These are phyloP conservation scores for Heliothis peltigera DNA, from an alignment of 2,888 invertebrate species.

Conservation along the genomic window DNA sequence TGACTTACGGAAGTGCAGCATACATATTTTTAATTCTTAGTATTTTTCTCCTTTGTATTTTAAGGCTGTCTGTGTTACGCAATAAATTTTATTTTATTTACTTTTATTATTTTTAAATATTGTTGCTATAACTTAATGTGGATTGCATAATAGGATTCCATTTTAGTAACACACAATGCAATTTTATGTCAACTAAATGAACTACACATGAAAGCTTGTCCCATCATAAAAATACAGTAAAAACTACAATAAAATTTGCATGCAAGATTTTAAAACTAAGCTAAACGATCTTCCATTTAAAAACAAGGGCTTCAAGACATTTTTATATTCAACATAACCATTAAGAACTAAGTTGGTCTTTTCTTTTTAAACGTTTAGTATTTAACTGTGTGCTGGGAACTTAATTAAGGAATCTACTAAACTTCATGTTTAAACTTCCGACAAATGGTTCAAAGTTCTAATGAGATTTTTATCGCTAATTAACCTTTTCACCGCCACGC, in stretches of 20 bases:
- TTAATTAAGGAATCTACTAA: slow-evolving; percentile 44
- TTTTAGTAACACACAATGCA: not conserved
- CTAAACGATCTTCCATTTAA: not conserved
- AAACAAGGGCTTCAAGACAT: not conserved
- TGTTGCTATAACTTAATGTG: not conserved
- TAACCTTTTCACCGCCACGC: no score
- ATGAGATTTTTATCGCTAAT: slow-evolving; percentile 51
- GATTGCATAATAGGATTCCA: not conserved
- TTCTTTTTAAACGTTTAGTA: slow-evolving; percentile 33
- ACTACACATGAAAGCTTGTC: not conserved
- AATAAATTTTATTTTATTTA: no score
- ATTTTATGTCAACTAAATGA: not conserved
- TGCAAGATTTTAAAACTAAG: not conserved
- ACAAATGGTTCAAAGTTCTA: slow-evolving; percentile 34
- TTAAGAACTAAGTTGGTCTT: slow-evolving; percentile 21
- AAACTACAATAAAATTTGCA: not conserved
- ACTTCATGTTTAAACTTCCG: slow-evolving; percentile 36
- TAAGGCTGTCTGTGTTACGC: no score
- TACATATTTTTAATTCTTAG: no score
- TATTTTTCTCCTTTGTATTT: no score
- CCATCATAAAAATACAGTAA: not conserved
- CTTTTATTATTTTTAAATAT: no score
- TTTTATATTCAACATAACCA: slow-evolving; percentile 8
- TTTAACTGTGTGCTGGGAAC: slow-evolving; percentile 30
- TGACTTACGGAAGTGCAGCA: no score